Evolutionary conservation across 2,113 vertebrate genomes (phyloP), one percentile per base, ranked within the genome.

Genomic region (Vicugna pacos): DNA sequence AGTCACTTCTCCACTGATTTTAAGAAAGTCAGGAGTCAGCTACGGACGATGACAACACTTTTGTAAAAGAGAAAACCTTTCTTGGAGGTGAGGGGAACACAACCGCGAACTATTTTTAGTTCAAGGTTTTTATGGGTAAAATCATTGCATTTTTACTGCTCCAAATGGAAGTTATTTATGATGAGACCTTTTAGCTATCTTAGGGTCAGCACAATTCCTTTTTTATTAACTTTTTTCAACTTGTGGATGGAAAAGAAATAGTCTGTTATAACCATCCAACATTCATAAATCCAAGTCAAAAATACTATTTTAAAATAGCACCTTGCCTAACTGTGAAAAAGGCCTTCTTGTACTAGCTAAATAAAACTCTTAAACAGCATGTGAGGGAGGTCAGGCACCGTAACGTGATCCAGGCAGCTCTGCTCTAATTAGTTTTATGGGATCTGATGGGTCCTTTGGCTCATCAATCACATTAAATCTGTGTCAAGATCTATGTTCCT

Each of bases 281-380:
- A 58, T 32, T 14, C 24, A 15, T 11, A 11, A 65, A 1, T 46
- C 24, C 19, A 73, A 30, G 52, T 26, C 35, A 48, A 72, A 70
- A 62, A 52, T 35, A 3, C 7, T 16, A 19, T 30, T 91, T 32
- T 77, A 82, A 81, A 38, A 38, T 67, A 52, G 35, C n/a, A n/a
- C 1, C 3, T 28, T 58, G 2, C 1, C 4, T 75, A 19, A 80
- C 12, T 86, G 24, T 14, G 26, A 32, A 35, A 38, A 80, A 75
- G 14, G 15, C 0, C 6, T n/a, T 86, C 52, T 93, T 86, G 35
- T 16, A 24, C 38, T 9, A 67, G 58, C 26, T 82, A 72, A 91
- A 28, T 67, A 76, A 89, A 96, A 77, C 26, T 69, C 93, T 79
- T 62, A 58, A 91, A 58, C 30, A 30, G 7, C 22, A 22, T 46